These are phyloP conservation scores for Toxotes jaculatrix DNA, from an alignment of 2,113 vertebrate genomes.

Conservation along the genomic window DNA sequence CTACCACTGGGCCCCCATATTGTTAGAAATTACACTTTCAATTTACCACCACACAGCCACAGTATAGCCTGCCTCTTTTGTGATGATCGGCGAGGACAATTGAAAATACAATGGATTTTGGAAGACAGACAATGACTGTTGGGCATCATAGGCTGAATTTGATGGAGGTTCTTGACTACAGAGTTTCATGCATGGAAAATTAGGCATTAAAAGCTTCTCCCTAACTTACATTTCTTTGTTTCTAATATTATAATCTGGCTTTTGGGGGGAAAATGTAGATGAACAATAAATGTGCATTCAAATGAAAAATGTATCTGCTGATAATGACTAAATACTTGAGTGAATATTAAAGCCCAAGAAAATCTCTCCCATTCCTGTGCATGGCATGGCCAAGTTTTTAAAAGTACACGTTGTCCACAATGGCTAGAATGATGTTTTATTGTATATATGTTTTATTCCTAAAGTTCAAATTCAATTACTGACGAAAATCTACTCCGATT, in stretches of 20 bases:
- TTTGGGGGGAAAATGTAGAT: background rate
- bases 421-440: too few relatives aligned
- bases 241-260: background rate
- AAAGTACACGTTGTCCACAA: background rate
- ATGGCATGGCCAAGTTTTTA: background rate
- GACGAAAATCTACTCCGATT: background rate
- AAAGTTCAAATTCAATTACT: background rate
- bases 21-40: constrained; percentile 86
- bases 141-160: constrained; percentile 22
- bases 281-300: constrained; percentile 8
- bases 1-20: constrained; percentile 76
- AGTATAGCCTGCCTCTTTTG: constrained; percentile 70
- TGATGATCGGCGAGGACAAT: constrained; percentile 75
- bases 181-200: constrained; percentile 26
- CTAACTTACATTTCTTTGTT: constrained; percentile 1
- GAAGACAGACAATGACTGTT: constrained; percentile 43
- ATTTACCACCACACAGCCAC: constrained; percentile 70
- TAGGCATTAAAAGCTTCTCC: background rate
- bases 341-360: background rate
- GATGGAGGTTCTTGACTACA: constrained; percentile 19
- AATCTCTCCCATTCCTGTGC: background rate
- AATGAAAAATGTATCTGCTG: background rate
- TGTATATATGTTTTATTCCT: background rate
- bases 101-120: constrained; percentile 77
- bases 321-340: background rate